Evolutionary conservation across 2,888 invertebrate species (phyloP).

Genomic region (Sarcophaga rosellei): DNA sequence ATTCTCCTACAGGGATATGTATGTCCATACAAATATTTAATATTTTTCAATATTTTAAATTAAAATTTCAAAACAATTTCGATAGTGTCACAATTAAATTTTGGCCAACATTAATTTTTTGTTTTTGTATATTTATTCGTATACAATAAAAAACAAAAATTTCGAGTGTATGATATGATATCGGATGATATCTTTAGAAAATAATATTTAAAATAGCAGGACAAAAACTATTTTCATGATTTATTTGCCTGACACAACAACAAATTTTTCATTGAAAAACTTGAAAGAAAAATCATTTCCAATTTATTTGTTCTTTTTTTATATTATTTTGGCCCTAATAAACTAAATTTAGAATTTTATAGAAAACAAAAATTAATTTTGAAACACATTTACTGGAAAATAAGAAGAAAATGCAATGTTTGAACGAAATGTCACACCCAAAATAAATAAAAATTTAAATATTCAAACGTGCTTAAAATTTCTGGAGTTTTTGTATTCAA

Average conservation of each 20-base stretch:
- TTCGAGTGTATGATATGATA: background rate
- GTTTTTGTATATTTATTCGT: slow-evolving; percentile 9
- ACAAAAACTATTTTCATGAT: slow-evolving; percentile 52
- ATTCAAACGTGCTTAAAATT: slow-evolving; percentile 20
- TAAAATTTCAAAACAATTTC: background rate
- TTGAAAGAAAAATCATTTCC: slow-evolving; percentile 13
- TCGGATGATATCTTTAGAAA: background rate
- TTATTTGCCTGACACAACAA: slow-evolving; percentile 62
- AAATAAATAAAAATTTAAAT: background rate
- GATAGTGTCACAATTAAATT: slow-evolving; percentile 27
- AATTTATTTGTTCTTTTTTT: slow-evolving; percentile 8
- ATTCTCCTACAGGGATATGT: too few relatives aligned
- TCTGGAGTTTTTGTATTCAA: too few relatives aligned
- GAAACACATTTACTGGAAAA: background rate
- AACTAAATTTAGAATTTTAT: slow-evolving; percentile 25
- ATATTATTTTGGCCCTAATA: slow-evolving; percentile 8
- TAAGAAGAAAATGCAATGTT: background rate
- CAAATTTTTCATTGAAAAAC: slow-evolving; percentile 60
- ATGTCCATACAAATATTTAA: too few relatives aligned
- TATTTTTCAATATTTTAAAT: too few relatives aligned
- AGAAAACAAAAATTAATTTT: background rate
- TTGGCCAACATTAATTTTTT: slow-evolving; percentile 50
- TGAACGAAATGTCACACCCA: background rate
- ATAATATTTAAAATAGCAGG: slow-evolving; percentile 11
- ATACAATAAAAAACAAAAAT: background rate